These are phyloP conservation scores for Xyrichtys novacula DNA, from an alignment of 2,797 vertebrate genomes.

Conservation along the genomic window DNA sequence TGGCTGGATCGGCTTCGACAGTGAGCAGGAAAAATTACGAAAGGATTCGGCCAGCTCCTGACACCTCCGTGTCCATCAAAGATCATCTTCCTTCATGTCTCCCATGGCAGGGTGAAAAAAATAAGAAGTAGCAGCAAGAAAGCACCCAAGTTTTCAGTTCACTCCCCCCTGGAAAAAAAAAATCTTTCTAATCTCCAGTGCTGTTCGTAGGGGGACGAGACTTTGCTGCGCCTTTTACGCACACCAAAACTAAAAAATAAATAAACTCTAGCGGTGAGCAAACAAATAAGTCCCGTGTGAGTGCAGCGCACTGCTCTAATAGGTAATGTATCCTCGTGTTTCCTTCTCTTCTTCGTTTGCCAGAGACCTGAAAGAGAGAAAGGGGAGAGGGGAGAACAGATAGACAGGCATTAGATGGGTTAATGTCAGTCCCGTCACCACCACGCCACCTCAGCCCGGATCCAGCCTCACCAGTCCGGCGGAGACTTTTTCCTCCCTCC, in stretches of 20 bases:
- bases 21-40: conserved; percentile 51
- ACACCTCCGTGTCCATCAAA: conserved; percentile 78
- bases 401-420: conserved; percentile 89
- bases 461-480: conserved; percentile 87
- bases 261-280: conserved; percentile 67
- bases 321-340: conserved; percentile 72
- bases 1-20: conserved; percentile 59
- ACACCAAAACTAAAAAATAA: conserved; percentile 72
- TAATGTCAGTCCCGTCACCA: conserved; percentile 91
- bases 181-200: conserved; percentile 59
- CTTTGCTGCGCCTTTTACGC: conserved; percentile 76
- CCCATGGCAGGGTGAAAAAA: conserved; percentile 36
- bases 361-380: conserved; percentile 75
- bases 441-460: conserved; percentile 90
- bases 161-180: conserved; percentile 76
- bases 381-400: conserved; percentile 57
- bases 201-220: conserved; percentile 61
- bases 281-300: conserved; percentile 81
- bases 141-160: conserved; percentile 84
- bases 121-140: conserved; percentile 25
- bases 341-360: conserved; percentile 53
- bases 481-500: conserved; percentile 86
- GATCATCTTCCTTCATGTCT: conserved; percentile 82
- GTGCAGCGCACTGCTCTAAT: conserved; percentile 69
- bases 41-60: conserved; percentile 73